Conservation (phyloP, 2,888 invertebrate species). For the Cephus rjabovi region DNA sequence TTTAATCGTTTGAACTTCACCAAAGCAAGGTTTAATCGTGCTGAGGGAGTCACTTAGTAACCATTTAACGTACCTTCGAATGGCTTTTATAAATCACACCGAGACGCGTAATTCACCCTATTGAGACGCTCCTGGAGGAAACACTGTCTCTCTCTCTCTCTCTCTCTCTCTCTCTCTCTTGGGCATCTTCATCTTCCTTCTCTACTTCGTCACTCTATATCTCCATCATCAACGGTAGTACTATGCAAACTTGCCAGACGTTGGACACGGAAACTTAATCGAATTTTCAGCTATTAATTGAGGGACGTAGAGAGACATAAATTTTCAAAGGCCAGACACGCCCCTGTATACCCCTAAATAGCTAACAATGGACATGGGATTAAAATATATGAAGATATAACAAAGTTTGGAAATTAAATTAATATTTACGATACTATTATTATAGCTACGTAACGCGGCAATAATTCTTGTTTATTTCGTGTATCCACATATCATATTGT, state of each 20-base stretch:
- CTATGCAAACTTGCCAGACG: neutral
- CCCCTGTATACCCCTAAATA: neutral
- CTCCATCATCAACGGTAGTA: neutral
- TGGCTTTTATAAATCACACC: neutral
- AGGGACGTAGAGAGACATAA: neutral
- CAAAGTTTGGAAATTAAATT: neutral
- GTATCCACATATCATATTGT: too few species aligned
- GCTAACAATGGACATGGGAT: neutral
- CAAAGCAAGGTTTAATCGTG: neutral
- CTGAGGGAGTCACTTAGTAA: neutral
- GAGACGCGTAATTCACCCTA: neutral
- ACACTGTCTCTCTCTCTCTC: too few species aligned
- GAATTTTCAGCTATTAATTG: neutral
- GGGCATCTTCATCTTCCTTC: neutral
- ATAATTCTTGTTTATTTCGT: too few species aligned
- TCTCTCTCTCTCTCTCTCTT: too few species aligned
- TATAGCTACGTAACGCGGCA: too few species aligned
- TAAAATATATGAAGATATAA: neutral
- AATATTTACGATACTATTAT: neutral
- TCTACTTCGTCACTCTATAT: neutral
- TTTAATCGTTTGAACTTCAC: neutral
- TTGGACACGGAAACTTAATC: neutral
- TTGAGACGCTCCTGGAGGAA: neutral
- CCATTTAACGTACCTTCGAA: neutral
- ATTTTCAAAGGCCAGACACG: neutral